Evolutionary conservation across 2,113 vertebrate genomes (phyloP).

Genomic region (Cardinalis cardinalis): DNA sequence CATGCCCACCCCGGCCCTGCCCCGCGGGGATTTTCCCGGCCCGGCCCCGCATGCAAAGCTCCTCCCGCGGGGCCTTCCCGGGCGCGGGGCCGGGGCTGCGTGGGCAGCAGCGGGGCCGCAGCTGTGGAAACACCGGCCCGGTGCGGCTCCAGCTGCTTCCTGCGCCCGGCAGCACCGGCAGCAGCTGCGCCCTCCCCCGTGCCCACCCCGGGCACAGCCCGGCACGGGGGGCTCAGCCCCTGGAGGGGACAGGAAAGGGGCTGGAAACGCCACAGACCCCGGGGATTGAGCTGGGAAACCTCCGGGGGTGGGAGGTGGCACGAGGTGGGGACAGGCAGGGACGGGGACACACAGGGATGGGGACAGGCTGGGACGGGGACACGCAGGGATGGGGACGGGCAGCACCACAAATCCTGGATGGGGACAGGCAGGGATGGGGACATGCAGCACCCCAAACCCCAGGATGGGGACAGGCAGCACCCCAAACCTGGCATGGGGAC

Average conservation of each 20-base stretch:
- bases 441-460: accelerated
- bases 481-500: no score
- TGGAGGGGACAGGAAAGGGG: accelerated
- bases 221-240: background rate
- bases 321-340: no score
- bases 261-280: background rate
- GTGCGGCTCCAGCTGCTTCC: slow-evolving; percentile 14
- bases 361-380: no score
- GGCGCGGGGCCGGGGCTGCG: background rate
- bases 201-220: accelerated
- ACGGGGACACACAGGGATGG: no score
- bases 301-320: background rate
- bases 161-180: background rate
- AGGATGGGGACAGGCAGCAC: background rate
- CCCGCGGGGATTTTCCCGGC: background rate
- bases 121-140: background rate
- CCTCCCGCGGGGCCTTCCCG: background rate
- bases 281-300: background rate
- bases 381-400: no score
- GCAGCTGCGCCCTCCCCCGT: background rate
- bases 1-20: accelerated
- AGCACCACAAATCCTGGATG: background rate
- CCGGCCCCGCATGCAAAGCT: background rate
- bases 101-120: background rate
- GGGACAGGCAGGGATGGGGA: background rate